phyloP scores from a whole-genome alignment of 2,797 vertebrate species.

The Thaleichthys pacificus region DNA sequence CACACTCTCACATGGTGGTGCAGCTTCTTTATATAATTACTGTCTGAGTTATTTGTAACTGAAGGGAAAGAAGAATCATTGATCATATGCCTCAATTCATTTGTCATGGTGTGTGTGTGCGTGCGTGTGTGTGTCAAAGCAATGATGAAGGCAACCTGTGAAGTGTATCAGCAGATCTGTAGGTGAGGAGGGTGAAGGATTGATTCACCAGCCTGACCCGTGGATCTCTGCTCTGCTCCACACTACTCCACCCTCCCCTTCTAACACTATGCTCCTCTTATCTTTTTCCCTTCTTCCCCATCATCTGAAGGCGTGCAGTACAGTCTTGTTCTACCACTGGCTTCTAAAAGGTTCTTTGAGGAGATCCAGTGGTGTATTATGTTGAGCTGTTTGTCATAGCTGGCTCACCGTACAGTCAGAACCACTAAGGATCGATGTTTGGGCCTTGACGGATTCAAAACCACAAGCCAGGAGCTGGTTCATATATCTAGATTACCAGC shows the following conservation, averaged over 20 bases:
- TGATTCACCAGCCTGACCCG: slow-evolving; percentile 9
- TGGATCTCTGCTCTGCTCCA: neutral
- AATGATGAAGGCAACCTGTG: neutral
- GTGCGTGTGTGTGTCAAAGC: neutral
- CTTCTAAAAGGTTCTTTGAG: too few relatives aligned
- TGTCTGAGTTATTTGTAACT: slow-evolving; percentile 31
- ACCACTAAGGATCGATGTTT: too few relatives aligned
- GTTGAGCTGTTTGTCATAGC: too few relatives aligned
- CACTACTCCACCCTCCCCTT: neutral
- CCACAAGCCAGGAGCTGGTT: too few relatives aligned
- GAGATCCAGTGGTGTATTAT: too few relatives aligned
- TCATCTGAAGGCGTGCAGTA: neutral
- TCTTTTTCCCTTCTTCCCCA: neutral
- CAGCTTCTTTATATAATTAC: slow-evolving; percentile 49
- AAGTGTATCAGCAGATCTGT: neutral
- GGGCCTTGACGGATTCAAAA: too few relatives aligned
- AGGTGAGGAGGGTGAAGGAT: slow-evolving; percentile 1
- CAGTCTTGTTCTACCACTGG: too few relatives aligned
- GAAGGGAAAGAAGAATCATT: slow-evolving; percentile 38
- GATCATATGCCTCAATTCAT: slow-evolving; percentile 44
- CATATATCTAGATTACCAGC: too few relatives aligned
- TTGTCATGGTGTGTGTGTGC: slow-evolving; percentile 29
- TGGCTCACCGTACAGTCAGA: too few relatives aligned
- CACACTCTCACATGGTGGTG: neutral
- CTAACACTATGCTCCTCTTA: neutral